Percentiles rank a stretch among this genome's conserved stretches.
phyloP scores from a whole-genome alignment of 92 coral and sea anemone genomes.

The Zoanthus solanderi region DNA sequence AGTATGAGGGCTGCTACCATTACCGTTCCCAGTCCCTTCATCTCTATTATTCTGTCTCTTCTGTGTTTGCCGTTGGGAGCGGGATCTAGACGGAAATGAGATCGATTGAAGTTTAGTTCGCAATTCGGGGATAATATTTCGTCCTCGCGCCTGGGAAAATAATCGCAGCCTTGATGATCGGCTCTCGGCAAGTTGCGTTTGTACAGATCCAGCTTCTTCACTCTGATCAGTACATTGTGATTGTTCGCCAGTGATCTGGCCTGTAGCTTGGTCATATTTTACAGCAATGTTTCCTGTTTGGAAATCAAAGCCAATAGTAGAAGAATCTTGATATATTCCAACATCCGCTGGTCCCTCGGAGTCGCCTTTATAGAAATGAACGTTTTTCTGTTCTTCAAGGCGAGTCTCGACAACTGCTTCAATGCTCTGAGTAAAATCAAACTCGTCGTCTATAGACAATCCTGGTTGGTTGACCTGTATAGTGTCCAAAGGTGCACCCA shows the following conservation, averaged over 20 bases:
- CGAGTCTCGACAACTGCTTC: slow-evolving; percentile 42
- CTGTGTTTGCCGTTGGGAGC: slow-evolving; percentile 71
- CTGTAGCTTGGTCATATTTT: slow-evolving; percentile 1
- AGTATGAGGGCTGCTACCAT: background rate
- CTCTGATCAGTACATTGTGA: background rate
- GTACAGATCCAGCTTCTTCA: background rate
- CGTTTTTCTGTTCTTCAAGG: slow-evolving; percentile 18
- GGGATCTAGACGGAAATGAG: slow-evolving; percentile 66
- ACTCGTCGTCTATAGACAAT: slow-evolving; percentile 10
- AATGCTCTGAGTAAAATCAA: slow-evolving; percentile 41
- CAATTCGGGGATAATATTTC: slow-evolving; percentile 88
- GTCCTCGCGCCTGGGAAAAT: slow-evolving; percentile 91
- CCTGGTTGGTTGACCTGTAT: background rate
- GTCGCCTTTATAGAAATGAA: background rate
- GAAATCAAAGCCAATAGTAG: slow-evolving; percentile 23
- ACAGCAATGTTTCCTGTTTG: slow-evolving; percentile 18
- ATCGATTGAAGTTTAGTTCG: slow-evolving; percentile 92
- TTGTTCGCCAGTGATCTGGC: background rate
- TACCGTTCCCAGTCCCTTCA: slow-evolving; percentile 47
- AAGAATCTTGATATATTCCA: background rate
- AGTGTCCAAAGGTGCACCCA: slow-evolving; percentile 41
- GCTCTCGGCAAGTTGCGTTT: slow-evolving; percentile 53
- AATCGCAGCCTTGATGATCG: slow-evolving; percentile 71
- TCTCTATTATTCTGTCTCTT: slow-evolving; percentile 63
- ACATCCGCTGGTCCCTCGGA: background rate